Base-by-base conservation (phyloP, 2,888 invertebrate species). In the Agelastica alni region DNA sequence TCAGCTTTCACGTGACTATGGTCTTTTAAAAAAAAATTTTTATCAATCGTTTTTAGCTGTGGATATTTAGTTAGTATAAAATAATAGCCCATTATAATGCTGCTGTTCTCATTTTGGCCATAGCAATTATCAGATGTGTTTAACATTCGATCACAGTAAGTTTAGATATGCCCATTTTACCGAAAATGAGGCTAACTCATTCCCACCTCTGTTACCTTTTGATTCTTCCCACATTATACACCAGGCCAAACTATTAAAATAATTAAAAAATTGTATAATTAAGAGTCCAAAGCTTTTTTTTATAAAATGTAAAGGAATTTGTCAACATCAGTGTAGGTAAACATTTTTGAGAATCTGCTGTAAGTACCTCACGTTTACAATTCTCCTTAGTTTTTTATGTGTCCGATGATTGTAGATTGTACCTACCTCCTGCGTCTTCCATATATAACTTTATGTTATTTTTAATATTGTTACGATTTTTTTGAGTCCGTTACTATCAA, bases 281-380 rank as follows among this genome's bases (percentile, higher is more conserved):
- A 6, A 43, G 3, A 5, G 30, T 43, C 30, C 43, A 43, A 10
- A 43, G 13, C 16, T 43, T 43, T 28, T 30, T 6, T 26, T 43
- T 26, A 7, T 41, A 41, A 22, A 41, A 41, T 10, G 10, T 12
- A 2, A 22, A 12, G 2, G 7, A 3, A 22, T 12, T 10, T 26
- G 43, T 30, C 28, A 28, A 30, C 28, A 43, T 12, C 2, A 30
- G 5, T 43, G 14, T 43, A 43, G 28, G 42, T 12, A 22, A 42
- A 13, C 42, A 42, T 42, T 42, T 42, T 42, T 42, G 42, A 42
- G 26, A 26, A 43, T 43, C 43, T 43, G 28, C 43, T 10, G 43
- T 43, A 1, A 43, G 16, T 14, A 43, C 30, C 16, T 26, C 28
- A 28, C 14, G 14, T 43, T 26, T 43, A 2, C 6, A 5, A 28